These are phyloP conservation scores for Silvanus unidentatus DNA, from an alignment of 2,888 invertebrate species.

Conservation along the genomic window DNA sequence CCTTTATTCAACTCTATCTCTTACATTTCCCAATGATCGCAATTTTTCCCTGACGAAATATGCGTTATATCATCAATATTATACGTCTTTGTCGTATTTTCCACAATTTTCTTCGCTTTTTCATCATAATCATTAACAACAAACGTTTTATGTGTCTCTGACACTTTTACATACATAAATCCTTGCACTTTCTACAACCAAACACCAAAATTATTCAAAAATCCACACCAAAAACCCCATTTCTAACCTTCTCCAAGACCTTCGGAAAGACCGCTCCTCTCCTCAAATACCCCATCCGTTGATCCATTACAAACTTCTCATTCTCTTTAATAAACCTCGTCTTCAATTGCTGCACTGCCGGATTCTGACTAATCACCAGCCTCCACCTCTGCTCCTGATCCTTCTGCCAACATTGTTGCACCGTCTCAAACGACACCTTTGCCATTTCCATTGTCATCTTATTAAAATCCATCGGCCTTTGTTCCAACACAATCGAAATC, in stretches of 20 bases:
- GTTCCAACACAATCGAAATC: constrained; percentile 35
- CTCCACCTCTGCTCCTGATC: constrained; percentile 35
- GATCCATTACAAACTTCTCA: constrained; percentile 29
- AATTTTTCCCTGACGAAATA: constrained; percentile 5
- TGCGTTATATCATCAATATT: not conserved
- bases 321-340: constrained; percentile 26
- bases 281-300: constrained; percentile 33
- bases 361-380: constrained; percentile 27
- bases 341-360: constrained; percentile 35
- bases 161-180: constrained; percentile 19
- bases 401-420: constrained; percentile 36
- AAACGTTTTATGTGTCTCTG: constrained; percentile 20
- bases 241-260: constrained; percentile 34
- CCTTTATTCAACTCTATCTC: not conserved
- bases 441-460: constrained; percentile 33
- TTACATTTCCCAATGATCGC: not conserved
- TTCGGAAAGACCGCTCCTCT: constrained; percentile 36
- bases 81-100: constrained; percentile 5
- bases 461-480: constrained; percentile 36
- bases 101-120: not conserved
- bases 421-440: constrained; percentile 31
- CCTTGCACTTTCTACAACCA: not conserved
- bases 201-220: too few relatives aligned
- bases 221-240: too few relatives aligned
- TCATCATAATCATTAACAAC: constrained; percentile 18